Evolutionary conservation across 92 coral and sea anemone species (phyloP), one percentile per base, ranked within the genome.

Genomic region (Desmophyllum pertusum): DNA sequence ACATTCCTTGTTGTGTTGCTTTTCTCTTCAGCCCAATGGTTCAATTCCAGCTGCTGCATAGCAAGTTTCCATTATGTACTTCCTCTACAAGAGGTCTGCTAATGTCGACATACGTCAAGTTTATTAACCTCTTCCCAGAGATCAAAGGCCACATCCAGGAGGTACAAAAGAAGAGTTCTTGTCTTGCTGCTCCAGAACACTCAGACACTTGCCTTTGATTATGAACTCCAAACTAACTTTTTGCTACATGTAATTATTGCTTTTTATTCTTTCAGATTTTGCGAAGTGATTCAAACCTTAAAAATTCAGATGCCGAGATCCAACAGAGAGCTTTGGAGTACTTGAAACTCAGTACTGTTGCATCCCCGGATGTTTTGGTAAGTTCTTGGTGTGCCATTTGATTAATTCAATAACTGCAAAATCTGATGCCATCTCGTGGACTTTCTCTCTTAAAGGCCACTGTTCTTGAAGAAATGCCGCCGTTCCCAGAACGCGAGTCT

Each of bases 401-500:
- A n/a, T n/a, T n/a, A n/a, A n/a, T n/a, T n/a, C n/a, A n/a, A n/a
- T n/a, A n/a, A n/a, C n/a, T n/a, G n/a, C n/a, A n/a, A n/a, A n/a
- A n/a, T n/a, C n/a, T n/a, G n/a, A n/a, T n/a, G n/a, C n/a, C n/a
- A n/a, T n/a, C n/a, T n/a, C n/a, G n/a, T n/a, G n/a, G n/a, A n/a
- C n/a, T n/a, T 39, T 35, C 53, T 62, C 10, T 25, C 3, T 65
- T 74, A 35, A 70, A 97, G 99, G 99, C 99, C 39, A 97, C 99
- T 77, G 99, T 97, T 17, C 86, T 97, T 14, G 99, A 97, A 62
- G 99, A 97, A 83, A 97, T 97, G 99, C 99, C 99, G 19, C 99
- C 99, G 7, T 97, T 97, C 85, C 99, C 99, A 18, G 99, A 97
- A 79, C 85, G 99, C n/a, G 99, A 97, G 70, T 94, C 98, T 3